These are phyloP conservation scores for Sylvilagus floridanus DNA, from an alignment of 2,797 vertebrate genomes.

Conservation along the genomic window DNA sequence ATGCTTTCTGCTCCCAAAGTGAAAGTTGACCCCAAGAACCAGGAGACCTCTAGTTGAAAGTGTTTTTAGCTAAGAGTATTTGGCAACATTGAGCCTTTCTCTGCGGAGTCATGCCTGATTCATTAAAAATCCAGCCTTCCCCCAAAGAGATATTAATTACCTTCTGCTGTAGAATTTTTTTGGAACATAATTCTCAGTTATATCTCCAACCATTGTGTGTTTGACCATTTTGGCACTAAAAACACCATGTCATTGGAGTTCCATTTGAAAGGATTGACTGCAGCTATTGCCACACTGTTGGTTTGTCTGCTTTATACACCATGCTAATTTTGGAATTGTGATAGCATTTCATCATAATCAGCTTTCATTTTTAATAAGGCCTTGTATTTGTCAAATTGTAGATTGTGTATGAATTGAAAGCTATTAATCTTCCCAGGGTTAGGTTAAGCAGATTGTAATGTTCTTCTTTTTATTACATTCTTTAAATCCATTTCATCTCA, in stretches of 20 bases:
- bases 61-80: constrained; percentile 48
- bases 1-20: constrained; percentile 14
- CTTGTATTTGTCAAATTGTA: constrained; percentile 53
- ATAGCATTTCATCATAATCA: constrained; percentile 70
- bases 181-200: constrained; percentile 76
- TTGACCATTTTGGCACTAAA: constrained; percentile 60
- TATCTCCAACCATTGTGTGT: constrained; percentile 64
- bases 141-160: constrained; percentile 78
- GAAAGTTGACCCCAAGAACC: not conserved
- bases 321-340: constrained; percentile 28
- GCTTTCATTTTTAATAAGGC: constrained; percentile 70
- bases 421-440: constrained; percentile 67
- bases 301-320: constrained; percentile 47
- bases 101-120: constrained; percentile 54
- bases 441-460: constrained; percentile 69
- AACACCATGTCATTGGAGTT: not conserved
- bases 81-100: constrained; percentile 39
- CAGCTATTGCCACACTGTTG: not conserved
- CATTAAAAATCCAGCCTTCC: constrained; percentile 70
- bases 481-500: constrained; percentile 71
- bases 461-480: constrained; percentile 67
- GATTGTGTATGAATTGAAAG: constrained; percentile 63
- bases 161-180: constrained; percentile 73
- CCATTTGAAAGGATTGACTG: not conserved
- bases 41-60: constrained; percentile 8